Evolutionary conservation across 92 coral and sea anemone genomes (phyloP).

Genomic region (Actinernus sp.): DNA sequence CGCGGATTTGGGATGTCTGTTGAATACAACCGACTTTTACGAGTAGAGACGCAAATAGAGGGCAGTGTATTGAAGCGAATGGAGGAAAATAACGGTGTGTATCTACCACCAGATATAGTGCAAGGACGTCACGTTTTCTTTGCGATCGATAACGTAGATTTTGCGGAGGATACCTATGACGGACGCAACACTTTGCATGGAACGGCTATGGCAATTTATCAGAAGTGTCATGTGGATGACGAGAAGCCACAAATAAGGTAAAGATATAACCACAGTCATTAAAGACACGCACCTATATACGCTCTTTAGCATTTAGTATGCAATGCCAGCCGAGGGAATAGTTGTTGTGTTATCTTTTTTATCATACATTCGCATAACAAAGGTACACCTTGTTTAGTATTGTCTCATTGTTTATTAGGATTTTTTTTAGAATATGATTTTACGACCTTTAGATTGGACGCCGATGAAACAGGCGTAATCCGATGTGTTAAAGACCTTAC

Average conservation of each 20-base stretch:
- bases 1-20: slow-evolving; percentile 63
- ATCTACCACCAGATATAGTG: slow-evolving; percentile 46
- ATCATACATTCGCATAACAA: neutral
- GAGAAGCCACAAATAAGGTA: slow-evolving; percentile 9
- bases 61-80: slow-evolving; percentile 38
- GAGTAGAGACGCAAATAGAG: slow-evolving; percentile 33
- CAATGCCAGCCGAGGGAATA: no score
- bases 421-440: neutral
- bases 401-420: neutral
- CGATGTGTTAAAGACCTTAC: slow-evolving; percentile 40
- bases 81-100: slow-evolving; percentile 48
- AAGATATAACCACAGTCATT: neutral
- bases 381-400: neutral
- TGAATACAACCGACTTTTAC: slow-evolving; percentile 24
- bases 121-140: slow-evolving; percentile 46
- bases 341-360: no score
- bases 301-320: no score
- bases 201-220: slow-evolving; percentile 55
- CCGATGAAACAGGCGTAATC: slow-evolving; percentile 6
- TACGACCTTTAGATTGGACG: slow-evolving; percentile 19
- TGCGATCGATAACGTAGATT: slow-evolving; percentile 50
- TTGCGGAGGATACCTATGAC: slow-evolving; percentile 54
- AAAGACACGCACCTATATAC: no score
- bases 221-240: slow-evolving; percentile 12
- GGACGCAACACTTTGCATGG: slow-evolving; percentile 52